Conservation (phyloP, 2,888 invertebrate species). For the Synergus japonicus region DNA sequence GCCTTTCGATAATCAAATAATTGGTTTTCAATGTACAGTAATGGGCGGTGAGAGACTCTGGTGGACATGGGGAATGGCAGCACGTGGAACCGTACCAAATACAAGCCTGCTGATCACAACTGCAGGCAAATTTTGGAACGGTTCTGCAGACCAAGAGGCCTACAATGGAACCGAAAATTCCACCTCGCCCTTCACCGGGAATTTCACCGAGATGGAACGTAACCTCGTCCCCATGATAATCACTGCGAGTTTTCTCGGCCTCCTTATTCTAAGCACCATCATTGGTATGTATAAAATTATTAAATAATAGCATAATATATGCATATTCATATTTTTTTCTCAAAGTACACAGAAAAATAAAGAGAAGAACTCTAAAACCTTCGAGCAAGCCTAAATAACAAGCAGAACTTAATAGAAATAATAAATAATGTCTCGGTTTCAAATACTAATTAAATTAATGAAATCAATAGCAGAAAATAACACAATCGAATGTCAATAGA, state of each 20-base stretch:
- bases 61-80: slow-evolving; percentile 66
- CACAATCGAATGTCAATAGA: too few relatives aligned
- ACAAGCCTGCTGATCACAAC: slow-evolving; percentile 59
- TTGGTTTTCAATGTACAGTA: slow-evolving; percentile 54
- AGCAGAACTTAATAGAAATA: not conserved
- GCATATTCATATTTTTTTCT: not conserved
- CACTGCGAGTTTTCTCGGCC: slow-evolving; percentile 62
- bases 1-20: slow-evolving; percentile 33
- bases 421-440: too few relatives aligned
- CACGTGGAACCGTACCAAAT: slow-evolving; percentile 60
- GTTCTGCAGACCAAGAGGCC: slow-evolving; percentile 57
- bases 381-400: not conserved
- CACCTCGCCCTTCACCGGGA: slow-evolving; percentile 47
- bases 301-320: not conserved
- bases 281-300: slow-evolving; percentile 60
- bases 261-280: slow-evolving; percentile 67
- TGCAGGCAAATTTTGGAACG: slow-evolving; percentile 59
- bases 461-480: too few relatives aligned
- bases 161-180: slow-evolving; percentile 59
- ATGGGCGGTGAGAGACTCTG: slow-evolving; percentile 68
- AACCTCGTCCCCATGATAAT: slow-evolving; percentile 62
- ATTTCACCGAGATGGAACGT: slow-evolving; percentile 54
- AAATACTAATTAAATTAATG: too few relatives aligned
- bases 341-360: not conserved
- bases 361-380: not conserved